These are phyloP conservation scores for Cheilosia soror DNA, from an alignment of 2,888 invertebrate species.

Conservation along the genomic window DNA sequence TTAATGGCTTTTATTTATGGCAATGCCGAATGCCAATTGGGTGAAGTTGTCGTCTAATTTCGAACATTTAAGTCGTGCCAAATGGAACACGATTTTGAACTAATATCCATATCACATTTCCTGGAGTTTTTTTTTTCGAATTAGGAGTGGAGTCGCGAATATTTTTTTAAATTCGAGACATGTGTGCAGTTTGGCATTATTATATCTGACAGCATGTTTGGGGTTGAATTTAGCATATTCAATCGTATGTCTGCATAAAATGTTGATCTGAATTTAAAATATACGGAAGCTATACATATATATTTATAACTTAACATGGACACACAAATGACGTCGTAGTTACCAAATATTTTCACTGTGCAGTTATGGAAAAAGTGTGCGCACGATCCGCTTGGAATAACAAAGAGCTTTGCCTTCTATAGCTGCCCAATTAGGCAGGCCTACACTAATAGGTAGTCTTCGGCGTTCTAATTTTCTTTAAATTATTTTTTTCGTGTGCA, in stretches of 20 bases:
- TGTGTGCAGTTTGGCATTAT: neutral
- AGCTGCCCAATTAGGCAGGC: neutral
- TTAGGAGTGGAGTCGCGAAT: neutral
- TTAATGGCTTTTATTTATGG: conserved; percentile 8
- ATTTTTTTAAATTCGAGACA: conserved; percentile 25
- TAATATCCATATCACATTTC: conserved; percentile 30
- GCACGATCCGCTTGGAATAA: neutral
- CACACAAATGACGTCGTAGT: neutral
- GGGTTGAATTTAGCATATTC: conserved; percentile 3
- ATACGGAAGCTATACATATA: conserved; percentile 27
- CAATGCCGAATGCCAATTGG: conserved; percentile 8
- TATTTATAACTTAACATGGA: neutral
- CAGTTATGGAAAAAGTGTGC: neutral
- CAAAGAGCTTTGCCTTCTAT: neutral
- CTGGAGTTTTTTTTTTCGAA: neutral
- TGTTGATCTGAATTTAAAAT: conserved; percentile 27
- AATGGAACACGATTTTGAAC: conserved; percentile 12
- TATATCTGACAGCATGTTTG: neutral
- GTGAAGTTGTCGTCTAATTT: conserved; percentile 17
- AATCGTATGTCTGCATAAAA: neutral
- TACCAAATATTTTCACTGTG: neutral
- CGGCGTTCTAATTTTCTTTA: no score
- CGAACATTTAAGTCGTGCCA: conserved; percentile 5
- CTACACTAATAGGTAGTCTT: no score
- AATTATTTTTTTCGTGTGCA: no score